Conservation (phyloP, 2,888 invertebrate genomes). For the Lottia gigantea region DNA sequence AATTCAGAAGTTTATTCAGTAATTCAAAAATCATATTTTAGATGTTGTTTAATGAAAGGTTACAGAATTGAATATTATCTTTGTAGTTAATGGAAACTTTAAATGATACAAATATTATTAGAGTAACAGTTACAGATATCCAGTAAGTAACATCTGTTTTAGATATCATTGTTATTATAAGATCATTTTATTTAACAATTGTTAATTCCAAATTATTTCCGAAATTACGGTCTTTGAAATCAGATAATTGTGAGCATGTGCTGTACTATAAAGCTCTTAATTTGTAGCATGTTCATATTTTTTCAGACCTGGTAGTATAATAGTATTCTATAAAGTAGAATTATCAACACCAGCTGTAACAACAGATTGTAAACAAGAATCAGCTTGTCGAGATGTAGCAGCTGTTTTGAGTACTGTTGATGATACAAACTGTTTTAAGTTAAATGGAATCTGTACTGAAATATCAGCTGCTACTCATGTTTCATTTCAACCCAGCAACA, state of each 20-base stretch:
- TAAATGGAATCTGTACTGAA: neutral
- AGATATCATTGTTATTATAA: too few species aligned
- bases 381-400: neutral
- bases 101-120: neutral
- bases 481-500: neutral
- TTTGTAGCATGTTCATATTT: too few species aligned
- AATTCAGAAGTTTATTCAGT: too few species aligned
- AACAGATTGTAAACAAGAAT: constrained; percentile 5
- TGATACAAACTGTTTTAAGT: neutral
- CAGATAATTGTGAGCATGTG: too few species aligned
- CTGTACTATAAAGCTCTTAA: too few species aligned
- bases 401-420: neutral
- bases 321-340: neutral
- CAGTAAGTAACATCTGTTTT: neutral
- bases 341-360: neutral
- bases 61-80: neutral
- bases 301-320: constrained; percentile 5
- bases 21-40: too few species aligned
- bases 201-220: too few species aligned
- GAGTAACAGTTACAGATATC: neutral
- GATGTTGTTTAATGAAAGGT: too few species aligned
- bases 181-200: too few species aligned
- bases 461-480: neutral
- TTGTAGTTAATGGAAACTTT: neutral
- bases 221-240: too few species aligned